Conservation (phyloP, 2,113 vertebrate species). For the Turnix velox region DNA sequence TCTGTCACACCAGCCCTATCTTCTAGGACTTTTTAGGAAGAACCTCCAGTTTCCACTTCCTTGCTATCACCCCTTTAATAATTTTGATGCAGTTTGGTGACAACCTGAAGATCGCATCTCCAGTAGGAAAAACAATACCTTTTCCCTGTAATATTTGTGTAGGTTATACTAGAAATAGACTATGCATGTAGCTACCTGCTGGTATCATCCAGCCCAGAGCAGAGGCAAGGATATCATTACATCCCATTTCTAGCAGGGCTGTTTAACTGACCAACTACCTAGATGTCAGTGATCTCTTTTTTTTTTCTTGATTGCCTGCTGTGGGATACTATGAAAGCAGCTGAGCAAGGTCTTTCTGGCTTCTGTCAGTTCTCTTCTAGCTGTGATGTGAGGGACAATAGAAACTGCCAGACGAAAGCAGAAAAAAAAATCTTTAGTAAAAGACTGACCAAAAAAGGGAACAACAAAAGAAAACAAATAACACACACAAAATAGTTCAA, state of each 20-base stretch:
- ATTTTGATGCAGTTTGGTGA: background rate
- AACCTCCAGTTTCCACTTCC: background rate
- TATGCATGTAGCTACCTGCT: background rate
- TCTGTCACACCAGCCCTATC: background rate
- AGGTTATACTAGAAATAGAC: background rate
- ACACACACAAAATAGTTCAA: background rate
- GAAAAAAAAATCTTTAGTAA: background rate
- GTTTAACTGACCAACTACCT: background rate
- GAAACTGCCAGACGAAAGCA: background rate
- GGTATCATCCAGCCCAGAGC: background rate
- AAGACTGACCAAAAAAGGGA: background rate
- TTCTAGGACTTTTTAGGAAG: background rate
- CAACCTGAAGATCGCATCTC: background rate
- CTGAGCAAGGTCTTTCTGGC: background rate
- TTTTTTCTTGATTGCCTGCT: background rate
- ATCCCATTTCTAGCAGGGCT: background rate
- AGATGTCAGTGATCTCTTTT: background rate
- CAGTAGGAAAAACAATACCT: background rate
- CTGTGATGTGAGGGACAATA: background rate
- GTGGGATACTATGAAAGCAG: background rate
- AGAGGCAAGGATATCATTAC: background rate
- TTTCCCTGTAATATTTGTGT: background rate
- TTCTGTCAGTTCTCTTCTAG: background rate
- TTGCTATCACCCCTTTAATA: background rate
- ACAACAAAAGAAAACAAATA: background rate